These are phyloP conservation scores for Troilus luridus DNA, from an alignment of 2,888 invertebrate species.

Conservation along the genomic window DNA sequence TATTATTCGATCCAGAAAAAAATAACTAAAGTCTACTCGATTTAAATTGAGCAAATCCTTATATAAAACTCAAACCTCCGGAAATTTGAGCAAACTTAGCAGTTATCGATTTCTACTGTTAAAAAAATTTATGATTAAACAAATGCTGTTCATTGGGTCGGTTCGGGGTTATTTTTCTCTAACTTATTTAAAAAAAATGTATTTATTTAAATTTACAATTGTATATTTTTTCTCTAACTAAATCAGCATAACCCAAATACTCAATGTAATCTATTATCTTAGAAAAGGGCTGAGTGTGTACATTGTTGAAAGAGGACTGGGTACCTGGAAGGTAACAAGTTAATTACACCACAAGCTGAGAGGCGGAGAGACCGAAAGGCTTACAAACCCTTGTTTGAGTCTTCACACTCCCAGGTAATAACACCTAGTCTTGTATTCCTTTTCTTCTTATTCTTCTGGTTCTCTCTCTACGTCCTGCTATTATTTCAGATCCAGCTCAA, in stretches of 20 bases:
- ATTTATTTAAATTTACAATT: too few relatives aligned
- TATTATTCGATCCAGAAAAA: not conserved
- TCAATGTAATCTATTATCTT: not conserved
- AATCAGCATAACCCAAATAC: not conserved
- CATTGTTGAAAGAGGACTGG: not conserved
- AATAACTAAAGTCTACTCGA: not conserved
- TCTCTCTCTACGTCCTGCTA: not conserved
- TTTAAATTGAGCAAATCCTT: not conserved
- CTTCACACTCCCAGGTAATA: constrained; percentile 3
- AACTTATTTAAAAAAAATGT: too few relatives aligned
- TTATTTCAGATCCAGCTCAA: not conserved
- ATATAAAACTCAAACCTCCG: too few relatives aligned
- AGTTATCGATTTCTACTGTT: too few relatives aligned
- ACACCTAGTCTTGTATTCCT: not conserved
- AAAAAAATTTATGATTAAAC: too few relatives aligned
- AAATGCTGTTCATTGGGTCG: too few relatives aligned
- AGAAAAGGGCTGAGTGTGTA: not conserved
- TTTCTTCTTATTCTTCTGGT: not conserved
- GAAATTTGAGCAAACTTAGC: too few relatives aligned
- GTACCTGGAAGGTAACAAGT: not conserved
- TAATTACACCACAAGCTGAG: not conserved
- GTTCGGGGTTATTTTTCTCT: too few relatives aligned
- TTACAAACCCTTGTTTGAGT: not conserved
- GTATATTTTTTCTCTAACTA: too few relatives aligned
- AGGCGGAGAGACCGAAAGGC: not conserved